Conservation (phyloP, 2,797 vertebrate species). For the Poecilia picta region DNA sequence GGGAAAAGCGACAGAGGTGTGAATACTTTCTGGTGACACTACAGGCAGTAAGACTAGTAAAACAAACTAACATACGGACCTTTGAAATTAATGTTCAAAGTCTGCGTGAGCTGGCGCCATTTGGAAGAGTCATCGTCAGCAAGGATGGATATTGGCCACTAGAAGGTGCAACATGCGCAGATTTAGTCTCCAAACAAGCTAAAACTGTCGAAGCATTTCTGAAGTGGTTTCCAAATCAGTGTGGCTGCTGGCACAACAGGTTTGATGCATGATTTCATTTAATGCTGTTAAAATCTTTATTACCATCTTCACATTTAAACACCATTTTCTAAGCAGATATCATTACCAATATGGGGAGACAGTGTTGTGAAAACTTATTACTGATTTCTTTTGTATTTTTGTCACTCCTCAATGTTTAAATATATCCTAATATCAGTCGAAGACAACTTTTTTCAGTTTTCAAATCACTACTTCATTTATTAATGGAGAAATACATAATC, state of each 20-base stretch:
- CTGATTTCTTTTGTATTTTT: background rate
- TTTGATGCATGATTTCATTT: background rate
- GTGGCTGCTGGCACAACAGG: background rate
- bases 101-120: background rate
- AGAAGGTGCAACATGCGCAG: slow-evolving; percentile 1
- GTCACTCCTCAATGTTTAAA: background rate
- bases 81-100: background rate
- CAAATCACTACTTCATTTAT: background rate
- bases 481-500: background rate
- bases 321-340: background rate
- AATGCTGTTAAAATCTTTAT: background rate
- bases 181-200: background rate
- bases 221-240: background rate
- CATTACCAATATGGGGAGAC: background rate
- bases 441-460: background rate
- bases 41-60: background rate
- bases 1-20: no score
- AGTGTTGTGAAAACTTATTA: background rate
- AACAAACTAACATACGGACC: background rate
- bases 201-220: background rate
- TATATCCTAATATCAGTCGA: background rate
- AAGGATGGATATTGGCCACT: background rate
- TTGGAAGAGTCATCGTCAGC: background rate
- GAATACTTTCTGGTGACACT: no score
- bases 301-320: background rate